Conservation (phyloP, 2,797 vertebrate species). For the Cynopterus sphinx region DNA sequence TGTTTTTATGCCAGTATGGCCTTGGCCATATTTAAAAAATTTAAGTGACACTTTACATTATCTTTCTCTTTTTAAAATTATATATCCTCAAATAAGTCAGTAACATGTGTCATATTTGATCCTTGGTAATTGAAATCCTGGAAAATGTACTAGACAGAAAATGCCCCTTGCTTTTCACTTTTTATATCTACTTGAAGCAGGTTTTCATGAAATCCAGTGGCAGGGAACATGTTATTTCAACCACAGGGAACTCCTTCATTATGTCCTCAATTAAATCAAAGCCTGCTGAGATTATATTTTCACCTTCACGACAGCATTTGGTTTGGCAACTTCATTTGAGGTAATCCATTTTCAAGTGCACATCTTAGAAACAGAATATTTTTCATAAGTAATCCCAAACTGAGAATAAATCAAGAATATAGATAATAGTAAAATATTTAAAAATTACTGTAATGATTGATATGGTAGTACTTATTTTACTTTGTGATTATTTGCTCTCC, state of each 20-base stretch:
- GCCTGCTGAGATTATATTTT: constrained; percentile 74
- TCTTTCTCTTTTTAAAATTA: constrained; percentile 69
- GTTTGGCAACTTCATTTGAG: constrained; percentile 24
- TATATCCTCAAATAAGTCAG: constrained; percentile 53
- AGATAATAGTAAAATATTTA: not conserved
- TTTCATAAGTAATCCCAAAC: not conserved
- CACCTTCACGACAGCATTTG: constrained; percentile 65
- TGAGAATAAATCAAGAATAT: constrained; percentile 7
- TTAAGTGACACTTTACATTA: constrained; percentile 62
- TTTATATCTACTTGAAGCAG: constrained; percentile 71
- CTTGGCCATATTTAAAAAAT: not conserved
- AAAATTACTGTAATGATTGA: not conserved
- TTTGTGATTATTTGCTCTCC: not conserved
- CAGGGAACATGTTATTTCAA: constrained; percentile 74
- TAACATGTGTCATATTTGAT: constrained; percentile 64
- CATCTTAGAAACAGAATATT: not conserved
- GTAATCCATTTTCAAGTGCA: constrained; percentile 23
- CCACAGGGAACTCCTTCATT: constrained; percentile 70
- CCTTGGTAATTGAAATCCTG: constrained; percentile 56
- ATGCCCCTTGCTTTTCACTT: constrained; percentile 63
- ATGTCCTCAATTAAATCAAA: constrained; percentile 69
- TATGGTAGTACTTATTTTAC: not conserved
- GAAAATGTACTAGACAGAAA: constrained; percentile 45
- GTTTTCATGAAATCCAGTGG: constrained; percentile 75
- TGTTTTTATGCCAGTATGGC: constrained; percentile 70